Evolutionary conservation across 2,797 vertebrate genomes (phyloP), one percentile per base, ranked within the genome.

Genomic region (Nyctibius grandis): DNA sequence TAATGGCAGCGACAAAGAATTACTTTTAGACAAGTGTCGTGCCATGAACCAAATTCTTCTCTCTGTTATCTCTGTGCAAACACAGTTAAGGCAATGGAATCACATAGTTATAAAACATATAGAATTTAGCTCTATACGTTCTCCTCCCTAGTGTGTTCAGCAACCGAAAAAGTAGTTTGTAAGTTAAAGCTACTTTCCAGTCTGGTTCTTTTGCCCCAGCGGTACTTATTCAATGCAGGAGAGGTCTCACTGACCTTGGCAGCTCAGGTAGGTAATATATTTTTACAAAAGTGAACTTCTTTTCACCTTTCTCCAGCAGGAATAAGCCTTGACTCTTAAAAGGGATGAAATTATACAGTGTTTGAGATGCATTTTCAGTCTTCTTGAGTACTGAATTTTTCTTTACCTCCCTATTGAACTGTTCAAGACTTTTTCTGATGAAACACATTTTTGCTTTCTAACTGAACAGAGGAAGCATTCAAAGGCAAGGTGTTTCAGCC

Each of bases 191-290:
- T 77, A 42, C 47, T 17, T 76, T 63, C 42, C 28, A 68, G 33
- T 14, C 44, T 94, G 42, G 12, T 85, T 93, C 83, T 63, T 91
- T 85, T 94, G 70, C 67, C 63, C 48, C 80, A 77, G 47, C 1
- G 8, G 40, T 74, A 90, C 34, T 93, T 76, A 91, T 20, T 96
- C 73, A 93, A 85, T 63, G 11, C n/a, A 45, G 29, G 36, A 90
- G 63, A 96, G 94, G 95, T 97, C 93, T 95, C 40, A 57, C 51
- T 94, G 96, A 96, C 96, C 96, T 95, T 96, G 96, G 94, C 94
- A 94, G 42, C 44, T 90, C 36, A 83, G 40, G 26, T 56, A 93
- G 70, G 83, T 68, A 86, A 93, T 40, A 81, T 28, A 65, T 87
- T 91, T 92, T 91, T 75, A 53, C n/a, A 63, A 14, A 89, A 79